Evolutionary conservation across 37 sponge, comb jelly and placozoan species (phyloP).

Genomic region (Cliona cf. orientalis): DNA sequence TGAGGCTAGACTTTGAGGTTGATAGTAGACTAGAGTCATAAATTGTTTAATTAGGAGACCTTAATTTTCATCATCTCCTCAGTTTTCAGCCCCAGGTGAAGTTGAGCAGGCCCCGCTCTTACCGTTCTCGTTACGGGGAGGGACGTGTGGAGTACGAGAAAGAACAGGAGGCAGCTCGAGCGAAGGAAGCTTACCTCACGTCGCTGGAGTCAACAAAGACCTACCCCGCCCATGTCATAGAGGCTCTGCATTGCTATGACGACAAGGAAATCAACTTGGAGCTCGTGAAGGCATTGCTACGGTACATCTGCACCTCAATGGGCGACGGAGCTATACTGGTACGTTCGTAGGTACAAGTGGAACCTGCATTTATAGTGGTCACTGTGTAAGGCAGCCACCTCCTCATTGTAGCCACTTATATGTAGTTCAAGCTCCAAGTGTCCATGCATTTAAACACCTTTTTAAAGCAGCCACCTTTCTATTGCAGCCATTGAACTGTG

Average conservation of each 20-base stretch:
- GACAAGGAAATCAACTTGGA: slow-evolving; percentile 51
- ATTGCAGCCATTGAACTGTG: too few relatives aligned
- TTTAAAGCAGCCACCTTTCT: too few relatives aligned
- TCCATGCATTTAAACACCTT: too few relatives aligned
- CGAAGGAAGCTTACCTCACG: slow-evolving; percentile 16
- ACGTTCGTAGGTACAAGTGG: too few relatives aligned
- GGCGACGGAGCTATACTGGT: slow-evolving; percentile 75
- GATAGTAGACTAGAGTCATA: too few relatives aligned
- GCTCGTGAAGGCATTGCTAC: slow-evolving; percentile 31
- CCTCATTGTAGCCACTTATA: too few relatives aligned
- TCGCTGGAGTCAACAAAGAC: slow-evolving; percentile 30
- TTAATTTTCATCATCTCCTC: background rate
- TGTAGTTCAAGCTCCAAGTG: too few relatives aligned
- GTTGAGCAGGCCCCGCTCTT: slow-evolving; percentile 21
- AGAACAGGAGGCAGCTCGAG: slow-evolving; percentile 26
- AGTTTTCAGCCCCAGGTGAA: slow-evolving; percentile 38
- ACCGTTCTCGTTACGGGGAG: slow-evolving; percentile 28
- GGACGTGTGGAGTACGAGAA: slow-evolving; percentile 8
- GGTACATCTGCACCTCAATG: slow-evolving; percentile 33
- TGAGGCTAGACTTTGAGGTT: too few relatives aligned
- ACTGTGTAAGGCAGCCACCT: too few relatives aligned
- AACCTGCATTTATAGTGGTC: too few relatives aligned
- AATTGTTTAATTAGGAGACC: too few relatives aligned
- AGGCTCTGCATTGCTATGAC: slow-evolving; percentile 28
- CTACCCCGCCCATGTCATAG: slow-evolving; percentile 38